A percentile compares a stretch with the other conserved stretches of the same genome.
phyloP scores from a whole-genome alignment of 2,888 invertebrate species.

The Antheraea yamamai region DNA sequence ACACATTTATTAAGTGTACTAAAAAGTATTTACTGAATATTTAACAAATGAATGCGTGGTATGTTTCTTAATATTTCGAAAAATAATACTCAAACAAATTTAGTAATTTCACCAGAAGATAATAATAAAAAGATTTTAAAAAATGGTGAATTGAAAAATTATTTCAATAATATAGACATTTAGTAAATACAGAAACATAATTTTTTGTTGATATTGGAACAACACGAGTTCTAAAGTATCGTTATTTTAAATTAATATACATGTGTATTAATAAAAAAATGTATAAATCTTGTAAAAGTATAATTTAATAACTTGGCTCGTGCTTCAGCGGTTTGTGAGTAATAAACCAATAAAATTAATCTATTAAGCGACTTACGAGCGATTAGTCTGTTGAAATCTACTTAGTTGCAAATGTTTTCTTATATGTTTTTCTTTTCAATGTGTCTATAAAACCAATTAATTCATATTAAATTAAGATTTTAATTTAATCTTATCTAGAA shows the following conservation, averaged over 20 bases:
- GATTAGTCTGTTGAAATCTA: slow-evolving; percentile 15
- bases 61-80: no score
- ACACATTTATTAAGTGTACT: no score
- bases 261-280: neutral
- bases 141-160: no score
- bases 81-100: no score
- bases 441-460: slow-evolving; percentile 12
- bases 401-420: slow-evolving; percentile 18
- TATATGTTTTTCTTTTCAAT: slow-evolving; percentile 6
- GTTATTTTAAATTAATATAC: neutral
- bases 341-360: slow-evolving; percentile 21
- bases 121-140: no score
- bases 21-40: no score
- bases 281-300: neutral
- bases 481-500: neutral
- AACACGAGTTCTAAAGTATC: neutral
- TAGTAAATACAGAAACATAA: neutral
- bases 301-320: slow-evolving; percentile 16
- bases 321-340: slow-evolving; percentile 15
- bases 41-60: no score
- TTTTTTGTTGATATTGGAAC: neutral
- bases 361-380: slow-evolving; percentile 15
- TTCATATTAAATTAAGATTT: neutral
- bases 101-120: no score
- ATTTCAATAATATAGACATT: neutral